Evolutionary conservation across 2,888 invertebrate species (phyloP).

Genomic region (Drosophila melanosoma): DNA sequence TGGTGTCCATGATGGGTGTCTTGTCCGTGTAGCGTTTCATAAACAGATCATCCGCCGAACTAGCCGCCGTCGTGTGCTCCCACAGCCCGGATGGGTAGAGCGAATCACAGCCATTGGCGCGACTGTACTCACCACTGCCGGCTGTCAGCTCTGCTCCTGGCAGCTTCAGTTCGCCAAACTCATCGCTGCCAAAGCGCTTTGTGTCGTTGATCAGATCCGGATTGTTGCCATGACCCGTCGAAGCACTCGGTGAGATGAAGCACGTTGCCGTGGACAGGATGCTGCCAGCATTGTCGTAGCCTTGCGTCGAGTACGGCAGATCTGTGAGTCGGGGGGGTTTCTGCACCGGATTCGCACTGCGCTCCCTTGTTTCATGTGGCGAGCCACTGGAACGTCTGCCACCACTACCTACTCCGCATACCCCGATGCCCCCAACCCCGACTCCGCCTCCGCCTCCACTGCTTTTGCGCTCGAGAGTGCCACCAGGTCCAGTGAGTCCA

Average conservation of each 20-base stretch:
- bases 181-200: constrained; percentile 87
- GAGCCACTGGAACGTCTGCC: constrained; percentile 20
- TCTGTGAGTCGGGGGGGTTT: constrained; percentile 90
- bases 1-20: constrained; percentile 89
- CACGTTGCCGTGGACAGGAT: constrained; percentile 88
- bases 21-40: constrained; percentile 90
- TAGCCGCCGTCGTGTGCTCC: constrained; percentile 86
- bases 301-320: constrained; percentile 89
- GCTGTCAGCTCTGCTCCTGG: constrained; percentile 85
- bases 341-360: constrained; percentile 88
- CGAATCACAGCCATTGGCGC: constrained; percentile 90
- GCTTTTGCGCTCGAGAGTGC: constrained; percentile 72
- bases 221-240: constrained; percentile 91
- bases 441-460: constrained; percentile 38
- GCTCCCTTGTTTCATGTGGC: constrained; percentile 80
- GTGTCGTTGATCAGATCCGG: constrained; percentile 95
- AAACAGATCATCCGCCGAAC: constrained; percentile 85
- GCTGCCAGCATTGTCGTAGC: constrained; percentile 89
- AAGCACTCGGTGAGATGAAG: constrained; percentile 91
- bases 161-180: constrained; percentile 84
- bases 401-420: constrained; percentile 5
- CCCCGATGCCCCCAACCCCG: background rate
- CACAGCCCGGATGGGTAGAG: constrained; percentile 92
- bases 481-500: constrained; percentile 25
- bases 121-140: constrained; percentile 91